Conservation (phyloP, 2,113 vertebrate genomes). For the Alectura lathami region DNA sequence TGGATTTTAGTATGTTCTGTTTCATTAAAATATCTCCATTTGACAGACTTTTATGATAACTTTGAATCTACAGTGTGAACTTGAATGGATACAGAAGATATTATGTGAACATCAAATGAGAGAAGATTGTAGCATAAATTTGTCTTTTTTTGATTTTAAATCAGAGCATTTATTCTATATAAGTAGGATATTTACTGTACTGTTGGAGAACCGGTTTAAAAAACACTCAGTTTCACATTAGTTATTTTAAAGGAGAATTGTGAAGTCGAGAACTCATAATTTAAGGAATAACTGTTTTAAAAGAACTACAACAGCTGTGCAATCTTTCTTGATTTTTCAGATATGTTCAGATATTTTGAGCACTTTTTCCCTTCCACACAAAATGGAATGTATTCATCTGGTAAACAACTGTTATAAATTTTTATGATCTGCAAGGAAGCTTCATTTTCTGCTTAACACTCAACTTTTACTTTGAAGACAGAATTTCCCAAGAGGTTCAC, state of each 20-base stretch:
- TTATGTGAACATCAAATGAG: not conserved
- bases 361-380: not conserved
- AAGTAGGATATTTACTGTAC: not conserved
- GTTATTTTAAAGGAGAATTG: not conserved
- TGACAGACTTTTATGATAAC: not conserved
- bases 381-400: not conserved
- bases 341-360: not conserved
- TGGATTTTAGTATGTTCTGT: not conserved
- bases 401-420: not conserved
- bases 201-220: not conserved
- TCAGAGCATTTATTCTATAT: not conserved
- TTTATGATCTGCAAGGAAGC: not conserved
- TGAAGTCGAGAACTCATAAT: not conserved
- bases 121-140: not conserved
- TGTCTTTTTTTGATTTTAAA: not conserved
- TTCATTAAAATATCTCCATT: not conserved
- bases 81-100: not conserved
- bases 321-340: not conserved
- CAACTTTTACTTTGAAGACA: not conserved
- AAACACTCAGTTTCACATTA: not conserved
- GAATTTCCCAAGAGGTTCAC: not conserved
- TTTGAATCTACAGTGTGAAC: not conserved
- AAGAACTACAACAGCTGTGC: not conserved
- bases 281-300: not conserved
- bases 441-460: not conserved